A percentile compares a stretch with the other conserved stretches of the same genome.
Evolutionary conservation across 2,888 invertebrate genomes (phyloP).

Genomic region (Caenorhabditis sinica): DNA sequence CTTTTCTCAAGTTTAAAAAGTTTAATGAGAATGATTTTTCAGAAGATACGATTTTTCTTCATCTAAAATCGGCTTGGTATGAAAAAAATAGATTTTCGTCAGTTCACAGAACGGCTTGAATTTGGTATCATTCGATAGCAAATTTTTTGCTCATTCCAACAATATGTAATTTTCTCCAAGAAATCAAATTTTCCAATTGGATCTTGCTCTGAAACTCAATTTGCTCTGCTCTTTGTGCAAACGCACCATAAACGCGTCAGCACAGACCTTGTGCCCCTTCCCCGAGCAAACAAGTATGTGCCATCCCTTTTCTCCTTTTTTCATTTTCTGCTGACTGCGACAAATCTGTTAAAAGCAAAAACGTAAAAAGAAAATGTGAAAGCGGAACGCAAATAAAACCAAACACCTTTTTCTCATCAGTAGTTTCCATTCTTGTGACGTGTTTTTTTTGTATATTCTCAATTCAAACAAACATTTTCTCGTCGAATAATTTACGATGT

Average conservation of each 20-base stretch:
- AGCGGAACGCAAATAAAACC: constrained; percentile 43
- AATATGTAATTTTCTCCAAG: not conserved
- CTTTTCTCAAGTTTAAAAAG: too few relatives aligned
- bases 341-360: constrained; percentile 7
- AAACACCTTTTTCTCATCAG: constrained; percentile 20
- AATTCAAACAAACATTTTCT: constrained; percentile 28
- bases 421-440: constrained; percentile 45
- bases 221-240: not conserved
- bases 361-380: not conserved
- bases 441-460: not conserved
- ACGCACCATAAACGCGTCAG: constrained; percentile 31
- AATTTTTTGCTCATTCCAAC: constrained; percentile 13
- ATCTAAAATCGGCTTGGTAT: too few relatives aligned
- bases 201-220: not conserved
- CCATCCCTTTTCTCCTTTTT: too few relatives aligned
- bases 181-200: not conserved
- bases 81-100: too few relatives aligned
- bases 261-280: not conserved
- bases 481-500: constrained; percentile 36
- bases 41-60: too few relatives aligned
- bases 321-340: constrained; percentile 22
- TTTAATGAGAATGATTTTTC: too few relatives aligned
- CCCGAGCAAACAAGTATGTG: not conserved
- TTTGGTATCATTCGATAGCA: constrained; percentile 20
- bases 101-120: too few relatives aligned